Evolutionary conservation across 1,140 invertebrate genomes (phyloP), one percentile per base, ranked within the genome.

Genomic region (Lordiphosa clarofinis): DNA sequence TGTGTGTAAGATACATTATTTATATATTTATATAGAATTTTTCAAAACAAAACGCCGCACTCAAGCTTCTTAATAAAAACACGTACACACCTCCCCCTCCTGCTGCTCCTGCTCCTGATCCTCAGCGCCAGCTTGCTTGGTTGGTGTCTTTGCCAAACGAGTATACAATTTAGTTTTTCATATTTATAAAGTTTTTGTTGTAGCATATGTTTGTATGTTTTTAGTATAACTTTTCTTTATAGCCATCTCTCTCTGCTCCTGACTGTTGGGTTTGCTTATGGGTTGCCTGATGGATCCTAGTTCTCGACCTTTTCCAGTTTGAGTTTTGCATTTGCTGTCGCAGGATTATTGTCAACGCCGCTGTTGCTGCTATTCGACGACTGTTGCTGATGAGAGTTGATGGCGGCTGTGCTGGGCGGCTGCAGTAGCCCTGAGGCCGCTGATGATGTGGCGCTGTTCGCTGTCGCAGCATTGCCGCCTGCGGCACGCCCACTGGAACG

Each of bases 321-420:
- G 40, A 67, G 47, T 78, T 84, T 84, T 71, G 72, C 56, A 82
- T 82, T 81, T 62, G 78, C 63, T 65, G 78, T 86, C 69, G 86
- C 86, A 86, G 86, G 74, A 76, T 88, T 88, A 84, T 81, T 88
- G 71, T 88, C 87, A 58, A 72, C 86, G 37, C 74, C 64, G 47
- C 67, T 76, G 56, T 73, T 86, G 84, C 71, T 73, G 81, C 64
- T 88, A 87, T 87, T 88, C 75, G 86, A 87, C 75, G 86, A 87
- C 79, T 87, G 87, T 73, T 88, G 76, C 78, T 84, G 87, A 75
- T 79, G 73, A 69, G 86, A 87, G 74, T 87, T 88, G 46, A 81
- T 62, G 13, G 66, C 73, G 39, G 60, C 53, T 71, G 66, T 37
- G 56, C 66, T 82, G 12, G 78, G 43, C 52, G 74, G 56, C 75